phyloP scores from a whole-genome alignment of 2,888 invertebrate genomes.

The Ametastegia equiseti region DNA sequence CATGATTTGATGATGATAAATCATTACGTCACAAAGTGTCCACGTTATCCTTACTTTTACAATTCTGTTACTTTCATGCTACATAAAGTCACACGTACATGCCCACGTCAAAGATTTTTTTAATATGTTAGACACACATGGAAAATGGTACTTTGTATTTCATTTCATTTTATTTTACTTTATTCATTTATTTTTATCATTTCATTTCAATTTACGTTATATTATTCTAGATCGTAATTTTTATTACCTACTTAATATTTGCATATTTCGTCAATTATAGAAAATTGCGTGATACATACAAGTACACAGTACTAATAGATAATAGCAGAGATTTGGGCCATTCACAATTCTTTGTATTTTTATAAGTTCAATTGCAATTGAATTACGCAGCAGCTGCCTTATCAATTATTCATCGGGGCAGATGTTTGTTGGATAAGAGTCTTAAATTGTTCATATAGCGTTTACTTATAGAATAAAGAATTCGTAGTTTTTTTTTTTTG shows the following conservation, averaged over 20 bases:
- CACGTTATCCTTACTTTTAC: conserved; percentile 18
- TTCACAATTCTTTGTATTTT: not conserved
- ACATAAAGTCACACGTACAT: conserved; percentile 48
- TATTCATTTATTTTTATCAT: conserved; percentile 18
- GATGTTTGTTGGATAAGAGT: conserved; percentile 50
- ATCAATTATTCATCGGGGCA: conserved; percentile 27
- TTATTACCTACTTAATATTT: conserved; percentile 9
- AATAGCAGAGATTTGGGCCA: conserved; percentile 51
- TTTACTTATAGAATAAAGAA: conserved; percentile 34
- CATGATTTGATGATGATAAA: conserved; percentile 20
- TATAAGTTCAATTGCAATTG: conserved; percentile 16
- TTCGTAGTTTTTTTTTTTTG: not conserved
- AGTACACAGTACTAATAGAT: conserved; percentile 54
- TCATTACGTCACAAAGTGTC: conserved; percentile 21
- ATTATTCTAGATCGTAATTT: conserved; percentile 11
- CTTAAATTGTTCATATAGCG: conserved; percentile 58
- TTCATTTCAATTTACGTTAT: not conserved
- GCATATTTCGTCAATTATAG: conserved; percentile 50
- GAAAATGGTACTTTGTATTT: conserved; percentile 29
- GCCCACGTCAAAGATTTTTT: conserved; percentile 30
- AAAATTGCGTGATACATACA: conserved; percentile 55
- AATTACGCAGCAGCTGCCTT: conserved; percentile 7
- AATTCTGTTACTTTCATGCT: conserved; percentile 48
- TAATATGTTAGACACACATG: conserved; percentile 41
- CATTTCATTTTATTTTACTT: conserved; percentile 26